Conservation (phyloP, 2,797 vertebrate genomes). For the Takifugu ocellatus region DNA sequence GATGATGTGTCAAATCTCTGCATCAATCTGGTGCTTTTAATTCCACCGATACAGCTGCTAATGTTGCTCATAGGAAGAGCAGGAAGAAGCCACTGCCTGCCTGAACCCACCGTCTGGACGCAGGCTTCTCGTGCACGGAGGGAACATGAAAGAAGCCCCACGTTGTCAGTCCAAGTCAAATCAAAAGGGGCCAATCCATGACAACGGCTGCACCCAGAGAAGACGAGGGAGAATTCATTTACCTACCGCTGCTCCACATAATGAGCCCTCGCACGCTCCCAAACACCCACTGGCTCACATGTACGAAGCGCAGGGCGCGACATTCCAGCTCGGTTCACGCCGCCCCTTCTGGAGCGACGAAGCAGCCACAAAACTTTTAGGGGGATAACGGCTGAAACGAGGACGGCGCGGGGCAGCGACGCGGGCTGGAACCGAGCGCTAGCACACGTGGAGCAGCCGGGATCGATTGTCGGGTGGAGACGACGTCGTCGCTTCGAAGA, state of each 20-base stretch:
- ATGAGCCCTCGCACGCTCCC: conserved; percentile 46
- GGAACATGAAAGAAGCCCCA: conserved; percentile 41
- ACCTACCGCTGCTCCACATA: conserved; percentile 61
- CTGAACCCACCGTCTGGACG: not conserved
- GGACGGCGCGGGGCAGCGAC: too few relatives aligned
- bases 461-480: too few relatives aligned
- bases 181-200: conserved; percentile 43
- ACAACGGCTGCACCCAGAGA: conserved; percentile 52
- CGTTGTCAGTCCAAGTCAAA: conserved; percentile 35
- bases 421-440: too few relatives aligned
- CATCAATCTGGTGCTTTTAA: conserved; percentile 7
- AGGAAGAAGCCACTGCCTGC: not conserved
- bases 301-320: not conserved
- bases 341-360: too few relatives aligned
- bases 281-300: conserved; percentile 20
- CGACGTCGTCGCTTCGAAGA: too few relatives aligned
- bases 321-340: too few relatives aligned
- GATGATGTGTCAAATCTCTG: conserved; percentile 9
- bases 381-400: too few relatives aligned
- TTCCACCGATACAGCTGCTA: conserved; percentile 7
- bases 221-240: conserved; percentile 63
- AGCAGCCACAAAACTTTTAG: too few relatives aligned
- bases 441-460: too few relatives aligned
- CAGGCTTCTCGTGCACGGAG: conserved; percentile 6
- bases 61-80: not conserved